Evolutionary conservation across 2,113 vertebrate genomes (phyloP).

Genomic region (Megaleporinus macrocephalus): DNA sequence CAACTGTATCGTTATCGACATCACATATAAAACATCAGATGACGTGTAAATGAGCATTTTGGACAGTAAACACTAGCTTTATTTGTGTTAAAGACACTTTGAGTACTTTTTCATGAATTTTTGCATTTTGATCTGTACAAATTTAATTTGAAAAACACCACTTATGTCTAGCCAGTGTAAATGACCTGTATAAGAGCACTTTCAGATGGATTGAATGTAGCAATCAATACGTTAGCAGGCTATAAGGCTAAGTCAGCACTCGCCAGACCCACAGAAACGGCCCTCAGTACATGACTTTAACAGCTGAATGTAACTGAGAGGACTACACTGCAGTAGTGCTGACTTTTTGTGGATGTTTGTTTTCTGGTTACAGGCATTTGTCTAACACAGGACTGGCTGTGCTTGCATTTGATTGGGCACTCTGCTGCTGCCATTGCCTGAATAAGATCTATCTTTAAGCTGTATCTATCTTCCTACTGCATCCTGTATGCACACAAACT

Average conservation of each 20-base stretch:
- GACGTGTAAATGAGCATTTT: no score
- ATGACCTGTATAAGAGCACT: constrained; percentile 10
- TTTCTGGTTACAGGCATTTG: background rate
- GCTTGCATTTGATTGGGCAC: background rate
- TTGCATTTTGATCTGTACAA: background rate
- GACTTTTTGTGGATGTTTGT: background rate
- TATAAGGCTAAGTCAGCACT: background rate
- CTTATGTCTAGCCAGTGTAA: background rate
- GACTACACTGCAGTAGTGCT: background rate
- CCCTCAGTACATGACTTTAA: background rate
- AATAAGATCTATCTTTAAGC: background rate
- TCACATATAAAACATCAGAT: no score
- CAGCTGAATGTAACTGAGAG: background rate
- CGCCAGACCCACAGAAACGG: no score
- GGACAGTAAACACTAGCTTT: no score
- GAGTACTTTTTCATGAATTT: background rate
- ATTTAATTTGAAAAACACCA: background rate
- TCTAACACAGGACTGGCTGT: background rate
- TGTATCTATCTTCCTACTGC: background rate
- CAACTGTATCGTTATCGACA: no score
- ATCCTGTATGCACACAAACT: background rate
- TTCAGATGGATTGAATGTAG: background rate
- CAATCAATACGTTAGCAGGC: background rate
- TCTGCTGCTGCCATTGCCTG: background rate
- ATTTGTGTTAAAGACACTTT: no score